These are phyloP conservation scores for Apis dorsata DNA, from an alignment of 1,140 invertebrate genomes.

Conservation along the genomic window DNA sequence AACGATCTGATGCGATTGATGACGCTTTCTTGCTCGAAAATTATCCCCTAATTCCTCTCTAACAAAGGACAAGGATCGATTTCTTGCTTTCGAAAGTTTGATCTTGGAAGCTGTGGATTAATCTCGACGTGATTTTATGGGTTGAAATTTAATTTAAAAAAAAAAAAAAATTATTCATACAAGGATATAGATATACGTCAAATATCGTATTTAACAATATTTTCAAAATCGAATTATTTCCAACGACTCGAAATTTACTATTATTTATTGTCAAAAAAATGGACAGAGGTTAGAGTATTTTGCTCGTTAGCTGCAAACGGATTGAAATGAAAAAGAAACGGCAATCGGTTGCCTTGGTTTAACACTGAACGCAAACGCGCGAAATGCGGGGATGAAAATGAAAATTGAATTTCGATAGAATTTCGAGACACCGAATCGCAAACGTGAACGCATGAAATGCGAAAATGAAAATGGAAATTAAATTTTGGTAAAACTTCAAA, in stretches of 20 bases:
- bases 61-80: neutral
- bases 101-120: no score
- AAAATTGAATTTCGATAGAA: conserved; percentile 6
- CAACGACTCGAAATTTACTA: no score
- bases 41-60: neutral
- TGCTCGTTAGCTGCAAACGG: no score
- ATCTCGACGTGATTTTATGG: no score
- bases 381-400: neutral
- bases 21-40: neutral
- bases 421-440: neutral
- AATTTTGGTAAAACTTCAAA: neutral
- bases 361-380: neutral
- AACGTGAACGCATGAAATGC: neutral
- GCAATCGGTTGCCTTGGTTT: neutral
- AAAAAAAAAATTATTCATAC: no score
- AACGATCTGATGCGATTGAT: neutral
- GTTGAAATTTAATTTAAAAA: no score
- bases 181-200: no score
- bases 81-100: neutral
- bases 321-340: neutral
- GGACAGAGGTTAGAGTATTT: no score
- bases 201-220: no score
- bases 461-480: conserved; percentile 1
- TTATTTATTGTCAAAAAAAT: no score
- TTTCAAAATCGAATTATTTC: no score